phyloP scores from a whole-genome alignment of 1,140 invertebrate species.

The Helicoverpa zea region DNA sequence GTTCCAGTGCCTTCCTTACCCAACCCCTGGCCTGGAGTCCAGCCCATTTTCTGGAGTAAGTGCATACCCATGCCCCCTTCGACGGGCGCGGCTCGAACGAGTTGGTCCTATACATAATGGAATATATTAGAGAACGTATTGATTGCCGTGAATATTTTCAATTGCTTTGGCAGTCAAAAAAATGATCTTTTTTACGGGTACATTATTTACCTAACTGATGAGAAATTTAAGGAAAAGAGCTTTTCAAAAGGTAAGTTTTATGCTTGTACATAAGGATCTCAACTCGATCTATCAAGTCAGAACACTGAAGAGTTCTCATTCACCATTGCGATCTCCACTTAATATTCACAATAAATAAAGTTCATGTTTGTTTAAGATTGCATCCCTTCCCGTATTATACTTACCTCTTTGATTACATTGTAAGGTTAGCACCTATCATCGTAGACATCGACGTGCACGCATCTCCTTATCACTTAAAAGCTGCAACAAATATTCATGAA shows the following conservation, averaged over 20 bases:
- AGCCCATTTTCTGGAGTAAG: conserved; percentile 99
- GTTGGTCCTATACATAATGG: conserved; percentile 91
- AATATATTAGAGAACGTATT: conserved; percentile 47
- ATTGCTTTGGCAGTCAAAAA: background rate
- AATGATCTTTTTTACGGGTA: background rate
- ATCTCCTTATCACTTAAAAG: conserved; percentile 81
- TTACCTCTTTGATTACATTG: conserved; percentile 73
- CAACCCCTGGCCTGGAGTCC: conserved; percentile 97
- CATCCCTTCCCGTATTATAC: conserved; percentile 58
- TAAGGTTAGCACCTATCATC: conserved; percentile 69
- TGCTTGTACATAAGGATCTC: too few relatives aligned
- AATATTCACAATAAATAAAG: conserved; percentile 14
- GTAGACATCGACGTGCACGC: conserved; percentile 73
- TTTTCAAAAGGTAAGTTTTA: too few relatives aligned
- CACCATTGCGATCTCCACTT: background rate
- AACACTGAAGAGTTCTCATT: background rate
- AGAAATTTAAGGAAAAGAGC: background rate
- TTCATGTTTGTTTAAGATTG: conserved; percentile 34
- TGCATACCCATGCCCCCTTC: conserved; percentile 98
- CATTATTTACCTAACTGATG: background rate
- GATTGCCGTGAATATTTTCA: background rate
- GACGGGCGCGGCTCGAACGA: conserved; percentile 94
- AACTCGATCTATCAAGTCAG: background rate
- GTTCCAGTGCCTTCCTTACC: conserved; percentile 98
- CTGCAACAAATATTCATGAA: conserved; percentile 86